Evolutionary conservation across 2,113 vertebrate genomes (phyloP).

Genomic region (Sylvia atricapilla): DNA sequence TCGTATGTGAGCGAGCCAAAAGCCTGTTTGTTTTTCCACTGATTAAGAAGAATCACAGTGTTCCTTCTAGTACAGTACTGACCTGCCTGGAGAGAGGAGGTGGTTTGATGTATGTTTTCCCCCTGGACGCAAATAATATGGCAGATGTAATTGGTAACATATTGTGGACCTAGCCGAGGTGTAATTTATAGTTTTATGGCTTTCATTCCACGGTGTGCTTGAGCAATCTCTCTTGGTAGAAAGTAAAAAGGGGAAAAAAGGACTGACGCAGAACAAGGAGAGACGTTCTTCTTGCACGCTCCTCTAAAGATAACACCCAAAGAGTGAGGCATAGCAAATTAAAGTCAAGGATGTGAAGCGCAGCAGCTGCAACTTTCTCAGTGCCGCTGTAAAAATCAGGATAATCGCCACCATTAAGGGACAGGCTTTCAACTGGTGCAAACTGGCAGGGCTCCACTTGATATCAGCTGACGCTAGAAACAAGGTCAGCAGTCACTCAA

Average conservation of each 20-base stretch:
- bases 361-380: constrained; percentile 15
- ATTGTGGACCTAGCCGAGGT: constrained; percentile 36
- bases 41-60: constrained; percentile 56
- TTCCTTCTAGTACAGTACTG: constrained; percentile 22
- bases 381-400: not conserved
- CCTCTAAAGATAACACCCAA: not conserved
- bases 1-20: not conserved
- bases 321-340: not conserved
- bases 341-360: not conserved
- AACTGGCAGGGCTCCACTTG: constrained; percentile 41
- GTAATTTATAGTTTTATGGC: constrained; percentile 52
- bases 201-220: constrained; percentile 4
- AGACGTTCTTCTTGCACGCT: not conserved
- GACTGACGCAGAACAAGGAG: not conserved
- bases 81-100: constrained; percentile 28
- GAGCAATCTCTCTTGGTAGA: not conserved
- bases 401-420: constrained; percentile 1
- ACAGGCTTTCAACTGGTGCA: constrained; percentile 50
- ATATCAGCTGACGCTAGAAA: constrained; percentile 40
- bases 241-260: not conserved
- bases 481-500: constrained; percentile 58
- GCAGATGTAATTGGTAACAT: constrained; percentile 50
- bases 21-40: constrained; percentile 48
- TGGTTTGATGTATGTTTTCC: constrained; percentile 47
- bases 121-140: constrained; percentile 42